Evolutionary conservation across 2,888 invertebrate genomes (phyloP), one percentile per base, ranked within the genome.

Genomic region (Anorthoa munda): DNA sequence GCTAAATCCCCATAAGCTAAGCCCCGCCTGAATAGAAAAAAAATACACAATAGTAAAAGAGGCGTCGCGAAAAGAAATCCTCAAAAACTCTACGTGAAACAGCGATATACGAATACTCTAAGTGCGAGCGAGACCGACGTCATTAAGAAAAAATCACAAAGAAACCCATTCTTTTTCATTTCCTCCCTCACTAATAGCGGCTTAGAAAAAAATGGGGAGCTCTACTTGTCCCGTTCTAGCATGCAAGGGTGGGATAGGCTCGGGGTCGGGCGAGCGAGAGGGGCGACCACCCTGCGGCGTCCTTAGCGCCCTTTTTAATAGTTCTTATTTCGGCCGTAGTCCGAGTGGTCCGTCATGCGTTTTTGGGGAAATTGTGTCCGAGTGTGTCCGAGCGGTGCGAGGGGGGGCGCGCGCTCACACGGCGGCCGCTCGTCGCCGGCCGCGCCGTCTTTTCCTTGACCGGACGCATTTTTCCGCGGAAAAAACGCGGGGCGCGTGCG

Each of bases 391-490:
- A 83, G 88, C 84, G 86, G 83, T 82, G 77, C 79, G 87, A 82
- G 86, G 77, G 86, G 87, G 77, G 86, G 79, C 75, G 76, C 72
- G 71, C 89, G 85, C 87, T 83, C 90, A 89, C 87, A 84, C 88
- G 88, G 82, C 86, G 87, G 88, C 83, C 88, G 90, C 86, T 81
- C 88, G 90, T 87, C 91, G 92, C 90, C 90, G 90, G 88, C 90
- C 92, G 93, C 92, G 90, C 90, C 93, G 94, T 94, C 95, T 94
- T 95, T 94, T 95, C 94, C 96, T 96, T 95, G 94, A 94, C 94
- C 95, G 95, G 94, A 93, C 95, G 94, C 95, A 95, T 95, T 96
- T 96, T 96, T 96, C 96, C 95, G 95, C 95, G 95, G 95, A 95
- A 95, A 95, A 95, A 95, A 93, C 95, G 94, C 92, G 90, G 94